phyloP scores from a whole-genome alignment of 2,888 invertebrate genomes.

The Junonia oenone region DNA sequence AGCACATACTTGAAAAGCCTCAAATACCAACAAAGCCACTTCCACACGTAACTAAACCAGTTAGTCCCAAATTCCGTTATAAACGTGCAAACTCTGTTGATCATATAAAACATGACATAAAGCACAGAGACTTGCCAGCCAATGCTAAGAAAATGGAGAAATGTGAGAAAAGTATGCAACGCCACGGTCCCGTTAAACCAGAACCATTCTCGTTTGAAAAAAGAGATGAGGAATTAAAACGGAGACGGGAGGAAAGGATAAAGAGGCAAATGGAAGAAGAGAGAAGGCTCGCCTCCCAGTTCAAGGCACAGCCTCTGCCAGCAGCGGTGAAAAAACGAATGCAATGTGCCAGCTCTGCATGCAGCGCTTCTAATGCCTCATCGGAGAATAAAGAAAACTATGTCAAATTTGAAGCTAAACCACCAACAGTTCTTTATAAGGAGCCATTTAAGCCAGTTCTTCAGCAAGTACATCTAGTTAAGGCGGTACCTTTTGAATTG shows the following conservation, averaged over 20 bases:
- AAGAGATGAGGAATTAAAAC: constrained; percentile 77
- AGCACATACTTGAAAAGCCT: constrained; percentile 68
- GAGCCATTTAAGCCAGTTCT: constrained; percentile 83
- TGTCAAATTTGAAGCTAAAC: constrained; percentile 81
- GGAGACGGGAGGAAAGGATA: constrained; percentile 81
- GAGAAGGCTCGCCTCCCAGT: constrained; percentile 80
- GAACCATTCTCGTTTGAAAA: constrained; percentile 86
- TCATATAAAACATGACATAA: constrained; percentile 36
- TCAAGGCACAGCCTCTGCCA: constrained; percentile 86
- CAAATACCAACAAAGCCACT: constrained; percentile 51
- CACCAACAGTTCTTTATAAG: constrained; percentile 80
- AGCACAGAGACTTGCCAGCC: constrained; percentile 15
- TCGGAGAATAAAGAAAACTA: constrained; percentile 68
- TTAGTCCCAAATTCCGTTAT: constrained; percentile 58
- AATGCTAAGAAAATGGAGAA: constrained; percentile 33
- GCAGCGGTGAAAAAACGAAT: constrained; percentile 62
- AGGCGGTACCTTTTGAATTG: constrained; percentile 78
- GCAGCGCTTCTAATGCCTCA: constrained; percentile 49
- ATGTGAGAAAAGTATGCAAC: constrained; percentile 38
- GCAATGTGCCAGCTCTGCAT: constrained; percentile 46
- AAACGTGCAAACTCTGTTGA: constrained; percentile 49
- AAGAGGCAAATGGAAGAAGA: constrained; percentile 79
- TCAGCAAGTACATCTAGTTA: constrained; percentile 57
- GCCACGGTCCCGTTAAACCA: constrained; percentile 50
- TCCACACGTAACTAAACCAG: constrained; percentile 47